Base-by-base conservation (phyloP, 2,888 invertebrate species). In the Sinhomidia bicolor region DNA sequence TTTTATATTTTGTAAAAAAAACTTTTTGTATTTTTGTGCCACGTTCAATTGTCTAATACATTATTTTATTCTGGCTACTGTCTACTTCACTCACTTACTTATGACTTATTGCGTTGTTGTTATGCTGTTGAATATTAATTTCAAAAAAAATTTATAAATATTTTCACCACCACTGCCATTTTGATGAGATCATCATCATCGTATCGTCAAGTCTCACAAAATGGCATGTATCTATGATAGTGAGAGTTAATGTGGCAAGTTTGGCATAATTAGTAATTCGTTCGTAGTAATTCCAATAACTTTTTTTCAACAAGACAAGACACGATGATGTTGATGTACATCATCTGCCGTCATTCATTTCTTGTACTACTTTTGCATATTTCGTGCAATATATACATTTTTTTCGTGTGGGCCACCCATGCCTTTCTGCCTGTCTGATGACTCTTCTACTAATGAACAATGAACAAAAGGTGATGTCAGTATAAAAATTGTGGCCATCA, bases 241-340 rank as follows among this genome's bases (percentile, higher is more conserved):
- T 23, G 60, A 60, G 60, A 60, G 60, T 60, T n/a, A 60, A 60
- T 1, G 4, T n/a, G n/a, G n/a, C n/a, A n/a, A n/a, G n/a, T n/a
- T n/a, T 60, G 60, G 60, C 60, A 60, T 60, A 60, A 60, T 60
- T 60, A 60, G 20, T n/a, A n/a, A n/a, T 60, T 60, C 60, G 20
- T 60, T 4, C 60, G n/a, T n/a, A n/a, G n/a, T n/a, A n/a, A n/a
- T n/a, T n/a, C n/a, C n/a, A n/a, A n/a, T n/a, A n/a, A n/a, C n/a
- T n/a, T n/a, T n/a, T n/a, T n/a, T n/a, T n/a, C n/a, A n/a, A n/a
- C n/a, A n/a, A n/a, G n/a, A n/a, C n/a, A n/a, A n/a, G 60, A 60
- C 60, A 60, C 9, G 51, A 60, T 23, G 6, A 20, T 23, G 20
- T 17, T 23, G n/a, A 23, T 60, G 60, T n/a, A n/a, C n/a, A n/a